These are phyloP conservation scores for Cheirogaleus medius DNA, from an alignment of 2,113 vertebrate species.

Conservation along the genomic window DNA sequence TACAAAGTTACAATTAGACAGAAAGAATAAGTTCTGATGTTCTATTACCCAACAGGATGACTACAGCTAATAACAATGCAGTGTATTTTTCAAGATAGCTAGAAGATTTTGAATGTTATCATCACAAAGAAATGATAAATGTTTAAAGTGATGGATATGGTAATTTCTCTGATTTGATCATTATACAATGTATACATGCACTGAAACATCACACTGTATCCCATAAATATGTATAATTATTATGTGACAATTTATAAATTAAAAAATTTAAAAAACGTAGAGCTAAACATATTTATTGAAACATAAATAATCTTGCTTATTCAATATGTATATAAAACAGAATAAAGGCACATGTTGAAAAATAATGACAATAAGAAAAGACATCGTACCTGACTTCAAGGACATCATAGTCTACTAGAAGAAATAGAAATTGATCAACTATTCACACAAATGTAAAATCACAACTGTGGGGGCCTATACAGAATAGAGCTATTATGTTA, in stretches of 20 bases:
- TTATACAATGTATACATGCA: background rate
- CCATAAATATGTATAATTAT: background rate
- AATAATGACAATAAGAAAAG: background rate
- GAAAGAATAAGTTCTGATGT: background rate
- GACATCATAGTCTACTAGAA: background rate
- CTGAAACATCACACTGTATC: background rate
- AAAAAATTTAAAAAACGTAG: background rate
- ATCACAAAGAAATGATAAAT: background rate
- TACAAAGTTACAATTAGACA: background rate
- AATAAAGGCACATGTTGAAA: background rate
- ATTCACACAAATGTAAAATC: background rate
- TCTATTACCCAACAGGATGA: background rate
- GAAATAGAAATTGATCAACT: background rate
- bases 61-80: background rate
- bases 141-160: background rate
- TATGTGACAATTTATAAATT: background rate
- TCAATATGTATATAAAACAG: no score
- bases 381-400: background rate
- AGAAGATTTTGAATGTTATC: background rate
- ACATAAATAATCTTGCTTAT: background rate
- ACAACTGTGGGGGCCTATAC: background rate
- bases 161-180: background rate
- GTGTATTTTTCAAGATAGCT: background rate
- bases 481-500: background rate
- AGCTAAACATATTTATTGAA: background rate